Evolutionary conservation across 2,113 vertebrate species (phyloP), one percentile per base, ranked within the genome.

Genomic region (Empidonax alnorum): DNA sequence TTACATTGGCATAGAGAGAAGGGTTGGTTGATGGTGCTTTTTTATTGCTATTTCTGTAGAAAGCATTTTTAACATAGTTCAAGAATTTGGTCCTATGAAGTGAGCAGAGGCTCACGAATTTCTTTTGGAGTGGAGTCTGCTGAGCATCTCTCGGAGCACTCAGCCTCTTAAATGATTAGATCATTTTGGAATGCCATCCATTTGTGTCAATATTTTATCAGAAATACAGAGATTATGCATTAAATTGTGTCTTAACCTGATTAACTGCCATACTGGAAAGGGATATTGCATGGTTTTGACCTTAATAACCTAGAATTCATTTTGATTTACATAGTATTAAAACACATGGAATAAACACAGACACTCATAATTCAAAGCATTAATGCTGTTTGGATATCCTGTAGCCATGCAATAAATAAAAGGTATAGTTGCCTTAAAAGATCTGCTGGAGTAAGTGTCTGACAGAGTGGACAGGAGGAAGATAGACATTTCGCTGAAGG

Each of bases 141-240:
- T 74, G 39, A 80, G 33, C 33, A 49, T 50, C 58, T 82, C 66
- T 39, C 22, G 49, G 58, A 55, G 22, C 20, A 59, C 17, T 77
- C 52, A 87, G 37, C 10, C 44, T 93, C 47, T 84, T 85, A 79
- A 76, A 91, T 50, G 52, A 95, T 93, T 89, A 87, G 30, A 49
- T 28, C 6, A 3, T 63, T 69, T 52, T 85, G 72, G 55, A 92
- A 91, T 87, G 31, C 33, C 33, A 59, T 62, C 61, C 61, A 74
- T 93, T 92, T 90, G 50, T 87, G 75, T 74, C 63, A 92, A 33
- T 67, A 69, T 87, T 87, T 87, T 67, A 87, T 67, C 90, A 67
- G 46, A 72, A 86, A 77, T 80, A 73, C n/a, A 93, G 89, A 80
- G 84, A 95, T 92, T 87, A 84, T 82, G 14, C 41, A 39, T 80